phyloP scores from a whole-genome alignment of 1,140 invertebrate genomes.

The Diachasmimorpha longicaudata region DNA sequence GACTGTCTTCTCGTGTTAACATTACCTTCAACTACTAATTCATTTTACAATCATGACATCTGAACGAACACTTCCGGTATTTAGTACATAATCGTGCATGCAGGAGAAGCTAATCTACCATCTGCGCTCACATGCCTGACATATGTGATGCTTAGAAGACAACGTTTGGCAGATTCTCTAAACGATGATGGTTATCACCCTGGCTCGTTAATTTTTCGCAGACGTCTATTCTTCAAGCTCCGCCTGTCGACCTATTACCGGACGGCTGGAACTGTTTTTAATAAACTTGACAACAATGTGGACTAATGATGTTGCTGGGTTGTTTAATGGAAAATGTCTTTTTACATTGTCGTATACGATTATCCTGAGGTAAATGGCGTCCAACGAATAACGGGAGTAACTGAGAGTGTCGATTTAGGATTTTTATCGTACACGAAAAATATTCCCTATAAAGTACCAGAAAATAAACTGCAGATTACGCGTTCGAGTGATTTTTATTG shows the following conservation, averaged over 20 bases:
- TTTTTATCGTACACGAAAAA: no score
- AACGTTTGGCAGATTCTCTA: not conserved
- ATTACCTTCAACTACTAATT: not conserved
- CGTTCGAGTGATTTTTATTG: no score
- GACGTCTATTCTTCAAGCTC: not conserved
- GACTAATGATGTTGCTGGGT: no score
- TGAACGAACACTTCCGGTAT: not conserved
- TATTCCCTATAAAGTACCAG: no score
- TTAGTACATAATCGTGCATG: conserved; percentile 3
- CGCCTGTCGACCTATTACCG: not conserved
- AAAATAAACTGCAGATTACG: no score
- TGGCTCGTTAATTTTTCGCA: not conserved
- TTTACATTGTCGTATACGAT: no score
- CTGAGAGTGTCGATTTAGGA: no score
- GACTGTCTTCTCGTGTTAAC: not conserved
- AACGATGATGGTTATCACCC: not conserved
- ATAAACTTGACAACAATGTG: no score
- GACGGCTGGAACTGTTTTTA: not conserved
- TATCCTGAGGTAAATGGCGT: no score
- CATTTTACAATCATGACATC: not conserved
- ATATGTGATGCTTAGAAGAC: not conserved
- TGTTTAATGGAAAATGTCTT: no score
- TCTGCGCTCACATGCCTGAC: not conserved
- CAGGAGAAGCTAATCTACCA: conserved; percentile 14
- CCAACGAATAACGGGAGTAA: no score